phyloP scores from a whole-genome alignment of 2,888 invertebrate species.

The Metopia argyrocephala region DNA sequence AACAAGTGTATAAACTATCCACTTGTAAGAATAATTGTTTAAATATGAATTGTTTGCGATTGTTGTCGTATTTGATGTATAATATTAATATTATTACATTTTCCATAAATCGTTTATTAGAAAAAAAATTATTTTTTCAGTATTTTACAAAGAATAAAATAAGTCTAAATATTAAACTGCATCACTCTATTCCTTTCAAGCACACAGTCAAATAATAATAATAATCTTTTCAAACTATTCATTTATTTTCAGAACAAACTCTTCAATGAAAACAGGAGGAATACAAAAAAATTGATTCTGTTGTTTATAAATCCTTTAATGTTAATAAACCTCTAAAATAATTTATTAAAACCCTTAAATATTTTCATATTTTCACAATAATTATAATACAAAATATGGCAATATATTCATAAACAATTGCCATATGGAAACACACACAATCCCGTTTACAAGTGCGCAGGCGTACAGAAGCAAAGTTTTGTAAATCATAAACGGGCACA shows the following conservation, averaged over 20 bases:
- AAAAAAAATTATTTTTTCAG: no score
- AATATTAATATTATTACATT: no score
- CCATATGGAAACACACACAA: conserved; percentile 25
- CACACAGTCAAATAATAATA: conserved; percentile 8
- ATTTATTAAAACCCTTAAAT: conserved; percentile 23
- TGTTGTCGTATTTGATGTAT: no score
- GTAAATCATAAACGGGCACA: no score
- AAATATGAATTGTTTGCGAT: no score
- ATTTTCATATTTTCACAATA: conserved; percentile 51
- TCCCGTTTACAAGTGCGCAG: no score
- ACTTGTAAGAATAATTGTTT: no score
- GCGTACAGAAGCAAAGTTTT: not conserved
- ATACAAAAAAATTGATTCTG: conserved; percentile 18
- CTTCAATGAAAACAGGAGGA: not conserved
- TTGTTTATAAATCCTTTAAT: conserved; percentile 52
- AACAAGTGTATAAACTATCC: no score
- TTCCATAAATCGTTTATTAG: no score
- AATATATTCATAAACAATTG: conserved; percentile 35
- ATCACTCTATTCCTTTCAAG: conserved; percentile 53
- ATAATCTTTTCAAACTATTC: conserved; percentile 38
- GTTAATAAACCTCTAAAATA: conserved; percentile 46
- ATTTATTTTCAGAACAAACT: conserved; percentile 25
- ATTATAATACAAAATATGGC: conserved; percentile 44
- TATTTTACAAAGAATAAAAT: no score
- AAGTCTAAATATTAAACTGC: not conserved